phyloP scores from a whole-genome alignment of 2,888 invertebrate species.

The Orchesellides sinensis region DNA sequence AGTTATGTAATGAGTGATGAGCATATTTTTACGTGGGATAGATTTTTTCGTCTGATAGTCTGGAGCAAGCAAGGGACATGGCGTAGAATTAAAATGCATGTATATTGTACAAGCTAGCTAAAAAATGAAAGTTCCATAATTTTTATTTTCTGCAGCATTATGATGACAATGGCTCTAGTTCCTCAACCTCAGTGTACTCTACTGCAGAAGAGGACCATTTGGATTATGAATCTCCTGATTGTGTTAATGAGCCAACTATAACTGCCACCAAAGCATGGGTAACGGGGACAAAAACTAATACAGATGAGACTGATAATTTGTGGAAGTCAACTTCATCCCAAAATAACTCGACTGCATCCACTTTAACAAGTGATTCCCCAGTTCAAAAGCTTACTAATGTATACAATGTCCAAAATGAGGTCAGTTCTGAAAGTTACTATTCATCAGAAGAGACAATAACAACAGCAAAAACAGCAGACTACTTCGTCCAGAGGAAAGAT shows the following conservation, averaged over 20 bases:
- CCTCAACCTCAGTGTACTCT: conserved; percentile 70
- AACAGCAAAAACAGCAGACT: background rate
- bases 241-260: conserved; percentile 16
- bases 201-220: conserved; percentile 73
- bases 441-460: conserved; percentile 29
- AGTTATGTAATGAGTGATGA: background rate
- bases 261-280: conserved; percentile 48
- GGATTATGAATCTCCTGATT: conserved; percentile 33
- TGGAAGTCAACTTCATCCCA: conserved; percentile 19
- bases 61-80: too few relatives aligned
- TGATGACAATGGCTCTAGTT: conserved; percentile 51
- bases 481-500: background rate
- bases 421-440: conserved; percentile 12
- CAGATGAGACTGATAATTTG: conserved; percentile 28
- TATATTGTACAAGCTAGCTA: too few relatives aligned
- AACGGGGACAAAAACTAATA: conserved; percentile 28
- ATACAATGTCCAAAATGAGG: too few relatives aligned
- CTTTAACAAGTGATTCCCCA: conserved; percentile 16
- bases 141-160: background rate
- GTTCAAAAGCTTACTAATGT: too few relatives aligned
- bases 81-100: too few relatives aligned
- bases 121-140: too few relatives aligned
- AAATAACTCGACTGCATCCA: conserved; percentile 15
- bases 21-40: too few relatives aligned
- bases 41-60: background rate